These are phyloP conservation scores for Periplaneta americana DNA, from an alignment of 1,140 invertebrate genomes.

Conservation along the genomic window DNA sequence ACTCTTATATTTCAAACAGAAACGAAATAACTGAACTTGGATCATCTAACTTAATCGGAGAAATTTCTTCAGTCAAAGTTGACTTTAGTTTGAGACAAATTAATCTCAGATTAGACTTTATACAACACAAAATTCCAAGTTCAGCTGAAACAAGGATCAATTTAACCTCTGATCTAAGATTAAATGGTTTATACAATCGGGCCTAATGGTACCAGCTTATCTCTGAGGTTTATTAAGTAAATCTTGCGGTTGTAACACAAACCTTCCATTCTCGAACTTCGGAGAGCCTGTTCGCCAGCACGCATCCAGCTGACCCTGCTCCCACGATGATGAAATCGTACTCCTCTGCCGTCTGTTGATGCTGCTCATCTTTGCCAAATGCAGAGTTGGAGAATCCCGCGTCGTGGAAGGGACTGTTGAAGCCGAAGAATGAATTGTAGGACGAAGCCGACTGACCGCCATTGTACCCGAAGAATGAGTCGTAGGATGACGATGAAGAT, in stretches of 20 bases:
- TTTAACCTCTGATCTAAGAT: no score
- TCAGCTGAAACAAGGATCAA: no score
- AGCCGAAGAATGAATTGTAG: background rate
- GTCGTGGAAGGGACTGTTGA: background rate
- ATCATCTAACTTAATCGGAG: no score
- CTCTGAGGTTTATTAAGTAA: no score
- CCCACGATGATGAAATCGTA: slow-evolving; percentile 53
- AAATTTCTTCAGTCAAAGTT: no score
- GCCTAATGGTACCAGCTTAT: no score
- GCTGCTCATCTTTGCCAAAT: background rate
- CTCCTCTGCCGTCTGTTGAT: slow-evolving; percentile 24
- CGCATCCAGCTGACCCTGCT: slow-evolving; percentile 60
- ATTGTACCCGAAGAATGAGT: background rate
- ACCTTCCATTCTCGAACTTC: slow-evolving; percentile 46
- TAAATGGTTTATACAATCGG: no score
- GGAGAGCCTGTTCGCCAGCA: slow-evolving; percentile 52
- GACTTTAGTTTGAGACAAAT: no score
- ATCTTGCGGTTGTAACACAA: slow-evolving; percentile 17
- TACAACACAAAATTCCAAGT: no score
- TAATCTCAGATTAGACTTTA: no score
- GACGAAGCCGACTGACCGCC: background rate
- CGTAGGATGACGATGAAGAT: background rate
- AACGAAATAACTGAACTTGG: no score
- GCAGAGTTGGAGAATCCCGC: background rate
- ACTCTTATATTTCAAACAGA: no score